phyloP scores from a whole-genome alignment of 2,113 vertebrate genomes.

The Platanista minor region DNA sequence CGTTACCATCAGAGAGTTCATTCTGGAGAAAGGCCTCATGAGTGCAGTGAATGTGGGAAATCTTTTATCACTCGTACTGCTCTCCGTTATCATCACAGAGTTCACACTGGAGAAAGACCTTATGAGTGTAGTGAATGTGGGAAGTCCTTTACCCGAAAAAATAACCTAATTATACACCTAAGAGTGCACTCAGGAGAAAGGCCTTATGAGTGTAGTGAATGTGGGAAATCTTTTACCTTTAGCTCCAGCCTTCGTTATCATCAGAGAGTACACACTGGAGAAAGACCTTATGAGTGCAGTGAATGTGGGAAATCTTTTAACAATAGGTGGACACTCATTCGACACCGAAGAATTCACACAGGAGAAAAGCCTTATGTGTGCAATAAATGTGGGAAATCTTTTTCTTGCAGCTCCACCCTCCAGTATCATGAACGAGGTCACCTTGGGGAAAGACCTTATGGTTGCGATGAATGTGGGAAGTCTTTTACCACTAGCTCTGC shows the following conservation, averaged over 20 bases:
- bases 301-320: conserved; percentile 34
- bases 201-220: conserved; percentile 10
- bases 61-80: background rate
- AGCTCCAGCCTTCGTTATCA: conserved; percentile 13
- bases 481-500: conserved; percentile 9
- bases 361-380: conserved; percentile 32
- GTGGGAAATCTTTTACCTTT: conserved; percentile 31
- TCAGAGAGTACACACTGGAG: background rate
- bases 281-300: conserved; percentile 10
- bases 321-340: background rate
- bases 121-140: background rate
- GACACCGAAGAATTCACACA: conserved; percentile 18
- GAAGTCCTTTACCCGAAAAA: background rate
- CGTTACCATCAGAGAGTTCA: conserved; percentile 5
- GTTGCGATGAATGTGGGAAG: background rate
- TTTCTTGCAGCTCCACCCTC: background rate
- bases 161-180: background rate
- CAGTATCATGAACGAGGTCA: conserved; percentile 11
- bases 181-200: conserved; percentile 8
- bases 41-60: background rate
- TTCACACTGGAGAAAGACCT: conserved; percentile 31
- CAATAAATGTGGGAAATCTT: conserved; percentile 25
- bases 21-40: background rate
- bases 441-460: conserved; percentile 8
- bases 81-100: conserved; percentile 19